These are phyloP conservation scores for Arbacia lixula DNA, from an alignment of 53 echinoderm and acorn worm species.

Conservation along the genomic window DNA sequence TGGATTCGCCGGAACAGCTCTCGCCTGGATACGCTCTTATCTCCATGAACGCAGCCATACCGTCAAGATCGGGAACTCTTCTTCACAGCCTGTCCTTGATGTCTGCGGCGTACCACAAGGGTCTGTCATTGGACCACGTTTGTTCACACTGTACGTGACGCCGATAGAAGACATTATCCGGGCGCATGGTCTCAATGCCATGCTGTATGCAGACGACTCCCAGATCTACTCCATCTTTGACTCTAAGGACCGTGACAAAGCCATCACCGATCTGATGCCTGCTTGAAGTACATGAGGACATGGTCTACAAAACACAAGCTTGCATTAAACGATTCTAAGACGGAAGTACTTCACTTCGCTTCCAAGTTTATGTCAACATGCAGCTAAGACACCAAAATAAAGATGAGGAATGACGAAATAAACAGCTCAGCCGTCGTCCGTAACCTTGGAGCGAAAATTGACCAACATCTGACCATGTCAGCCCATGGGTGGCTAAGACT, in stretches of 20 bases:
- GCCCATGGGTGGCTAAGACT: background rate
- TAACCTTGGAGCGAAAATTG: conserved; percentile 13
- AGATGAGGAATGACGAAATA: background rate
- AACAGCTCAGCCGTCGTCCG: background rate
- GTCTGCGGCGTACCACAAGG: conserved; percentile 33
- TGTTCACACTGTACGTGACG: conserved; percentile 34
- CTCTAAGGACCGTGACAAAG: background rate
- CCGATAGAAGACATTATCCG: conserved; percentile 56
- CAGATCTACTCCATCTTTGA: conserved; percentile 47
- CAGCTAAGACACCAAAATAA: too few species aligned
- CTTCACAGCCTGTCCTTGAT: background rate
- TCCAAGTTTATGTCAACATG: conserved; percentile 45
- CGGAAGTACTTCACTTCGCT: conserved; percentile 50
- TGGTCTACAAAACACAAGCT: conserved; percentile 54
- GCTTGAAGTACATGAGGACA: conserved; percentile 35
- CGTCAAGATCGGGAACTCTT: background rate
- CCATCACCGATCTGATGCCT: background rate
- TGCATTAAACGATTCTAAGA: conserved; percentile 38
- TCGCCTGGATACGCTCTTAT: conserved; percentile 54
- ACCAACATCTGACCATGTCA: conserved; percentile 9
- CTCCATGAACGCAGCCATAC: conserved; percentile 31
- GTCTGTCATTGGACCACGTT: conserved; percentile 30
- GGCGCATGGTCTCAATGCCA: conserved; percentile 42
- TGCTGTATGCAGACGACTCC: conserved; percentile 66
- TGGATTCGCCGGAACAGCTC: conserved; percentile 44